A percentile compares a stretch with the other conserved stretches of the same genome.
Evolutionary conservation across 92 coral and sea anemone genomes (phyloP).

Genomic region (Bergia puertoricense): DNA sequence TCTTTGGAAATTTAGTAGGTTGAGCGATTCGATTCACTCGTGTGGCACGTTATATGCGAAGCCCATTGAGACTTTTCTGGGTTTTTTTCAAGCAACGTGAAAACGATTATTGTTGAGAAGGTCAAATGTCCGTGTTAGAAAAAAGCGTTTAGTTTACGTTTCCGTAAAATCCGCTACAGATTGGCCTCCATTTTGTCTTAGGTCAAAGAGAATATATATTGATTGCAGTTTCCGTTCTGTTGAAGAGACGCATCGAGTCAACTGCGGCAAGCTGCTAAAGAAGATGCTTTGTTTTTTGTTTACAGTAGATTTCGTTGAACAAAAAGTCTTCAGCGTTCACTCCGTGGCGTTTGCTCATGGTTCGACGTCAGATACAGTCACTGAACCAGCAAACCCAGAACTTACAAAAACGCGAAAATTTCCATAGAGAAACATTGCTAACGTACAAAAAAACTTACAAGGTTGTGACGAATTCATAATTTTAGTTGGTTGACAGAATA

Average conservation of each 20-base stretch:
- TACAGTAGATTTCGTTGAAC: constrained; percentile 63
- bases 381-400: neutral
- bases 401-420: neutral
- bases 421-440: neutral
- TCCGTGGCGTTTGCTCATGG: constrained; percentile 40
- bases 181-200: constrained; percentile 31
- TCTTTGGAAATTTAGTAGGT: constrained; percentile 19
- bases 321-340: constrained; percentile 57
- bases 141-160: constrained; percentile 22
- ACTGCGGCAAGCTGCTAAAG: neutral
- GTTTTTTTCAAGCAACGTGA: neutral
- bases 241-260: constrained; percentile 15
- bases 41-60: constrained; percentile 14
- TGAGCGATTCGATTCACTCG: neutral
- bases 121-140: constrained; percentile 11
- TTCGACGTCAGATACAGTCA: neutral
- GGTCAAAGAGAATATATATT: constrained; percentile 33
- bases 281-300: constrained; percentile 58
- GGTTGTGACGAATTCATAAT: neutral
- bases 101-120: constrained; percentile 4
- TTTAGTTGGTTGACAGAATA: neutral
- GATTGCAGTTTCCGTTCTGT: constrained; percentile 36
- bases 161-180: constrained; percentile 23
- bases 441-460: neutral
- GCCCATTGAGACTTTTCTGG: neutral